Percentiles rank a stretch among this genome's conserved stretches.
Evolutionary conservation across 2,888 invertebrate species (phyloP).

Genomic region (Lepidocyrtoides sp.): DNA sequence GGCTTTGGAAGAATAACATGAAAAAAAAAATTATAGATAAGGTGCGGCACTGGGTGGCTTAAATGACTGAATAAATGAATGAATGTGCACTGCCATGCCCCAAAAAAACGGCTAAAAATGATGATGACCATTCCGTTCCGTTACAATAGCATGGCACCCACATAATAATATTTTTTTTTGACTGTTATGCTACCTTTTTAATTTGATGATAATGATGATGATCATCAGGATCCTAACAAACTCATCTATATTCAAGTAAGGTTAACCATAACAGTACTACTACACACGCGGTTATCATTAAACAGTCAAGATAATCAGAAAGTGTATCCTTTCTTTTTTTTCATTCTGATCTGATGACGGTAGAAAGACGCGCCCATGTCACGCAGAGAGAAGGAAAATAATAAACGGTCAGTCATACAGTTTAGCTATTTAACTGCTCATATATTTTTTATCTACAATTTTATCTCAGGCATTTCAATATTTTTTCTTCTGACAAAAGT

Average conservation of each 20-base stretch:
- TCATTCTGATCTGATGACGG: no score
- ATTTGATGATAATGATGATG: neutral
- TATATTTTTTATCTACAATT: neutral
- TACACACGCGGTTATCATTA: conserved; percentile 13
- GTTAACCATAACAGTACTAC: neutral
- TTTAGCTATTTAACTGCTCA: conserved; percentile 49
- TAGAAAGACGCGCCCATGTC: conserved; percentile 69
- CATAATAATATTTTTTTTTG: neutral
- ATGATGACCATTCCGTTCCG: neutral
- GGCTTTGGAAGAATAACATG: neutral
- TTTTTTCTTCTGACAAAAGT: no score
- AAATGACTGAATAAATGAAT: no score
- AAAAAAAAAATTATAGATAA: neutral
- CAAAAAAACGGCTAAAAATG: no score
- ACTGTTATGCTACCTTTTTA: conserved; percentile 28
- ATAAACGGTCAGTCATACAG: no score
- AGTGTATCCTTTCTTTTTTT: conserved; percentile 19
- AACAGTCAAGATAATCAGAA: conserved; percentile 18
- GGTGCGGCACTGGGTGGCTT: conserved; percentile 35
- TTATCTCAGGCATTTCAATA: no score
- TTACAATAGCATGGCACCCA: no score
- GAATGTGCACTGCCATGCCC: no score
- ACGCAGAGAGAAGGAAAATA: conserved; percentile 55
- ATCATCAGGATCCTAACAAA: no score
- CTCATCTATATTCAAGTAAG: no score